Evolutionary conservation across 2,113 vertebrate species (phyloP).

Genomic region (Cinclus mexicanus): DNA sequence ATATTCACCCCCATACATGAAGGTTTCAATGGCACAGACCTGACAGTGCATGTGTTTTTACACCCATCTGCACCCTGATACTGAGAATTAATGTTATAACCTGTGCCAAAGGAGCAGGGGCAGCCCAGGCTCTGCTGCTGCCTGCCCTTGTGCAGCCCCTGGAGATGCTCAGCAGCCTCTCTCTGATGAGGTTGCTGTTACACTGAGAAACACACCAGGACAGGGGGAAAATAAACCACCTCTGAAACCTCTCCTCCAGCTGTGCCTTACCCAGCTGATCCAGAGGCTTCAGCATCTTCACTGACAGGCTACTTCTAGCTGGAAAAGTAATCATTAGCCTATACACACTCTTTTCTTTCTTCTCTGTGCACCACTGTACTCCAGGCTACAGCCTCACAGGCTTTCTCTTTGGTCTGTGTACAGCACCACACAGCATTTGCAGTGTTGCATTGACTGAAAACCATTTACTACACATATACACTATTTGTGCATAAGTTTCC

Average conservation of each 20-base stretch:
- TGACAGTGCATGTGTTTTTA: neutral
- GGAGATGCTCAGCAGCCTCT: neutral
- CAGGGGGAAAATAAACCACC: neutral
- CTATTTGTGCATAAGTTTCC: neutral
- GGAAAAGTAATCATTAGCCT: neutral
- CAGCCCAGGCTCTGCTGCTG: neutral
- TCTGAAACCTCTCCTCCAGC: neutral
- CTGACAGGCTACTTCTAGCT: neutral
- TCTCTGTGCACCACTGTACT: neutral
- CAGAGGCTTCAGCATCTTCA: neutral
- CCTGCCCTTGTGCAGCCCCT: neutral
- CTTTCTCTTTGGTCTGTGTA: neutral
- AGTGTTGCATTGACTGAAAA: neutral
- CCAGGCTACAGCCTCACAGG: neutral
- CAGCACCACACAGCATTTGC: neutral
- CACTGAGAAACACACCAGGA: accelerated
- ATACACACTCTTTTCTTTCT: neutral
- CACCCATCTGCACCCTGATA: neutral
- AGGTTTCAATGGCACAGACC: neutral
- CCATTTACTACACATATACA: accelerated
- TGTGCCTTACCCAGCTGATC: neutral
- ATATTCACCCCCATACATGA: accelerated
- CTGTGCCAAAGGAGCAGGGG: accelerated
- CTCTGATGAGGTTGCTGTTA: neutral
- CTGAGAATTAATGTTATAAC: neutral